Base-by-base conservation (phyloP, 2,797 vertebrate species). In the Percopsis omiscomaycus region DNA sequence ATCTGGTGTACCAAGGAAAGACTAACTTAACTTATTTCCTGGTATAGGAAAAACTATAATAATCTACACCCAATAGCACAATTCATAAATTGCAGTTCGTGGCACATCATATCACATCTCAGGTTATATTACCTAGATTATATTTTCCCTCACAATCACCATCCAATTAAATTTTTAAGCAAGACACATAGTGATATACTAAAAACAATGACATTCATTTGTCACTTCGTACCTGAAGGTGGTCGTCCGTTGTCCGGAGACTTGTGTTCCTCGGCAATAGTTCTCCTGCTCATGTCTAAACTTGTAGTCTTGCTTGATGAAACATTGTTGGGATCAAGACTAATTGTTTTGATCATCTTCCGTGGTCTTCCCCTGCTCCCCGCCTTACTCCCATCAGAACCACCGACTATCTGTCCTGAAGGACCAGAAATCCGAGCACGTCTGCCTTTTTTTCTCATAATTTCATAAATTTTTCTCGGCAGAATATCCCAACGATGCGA, bases 391-490 rank as follows among this genome's bases (percentile, higher is more conserved):
- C 69, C 2, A 42, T 44, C 29, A 64, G 3, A 0, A 28, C 61
- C 4, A 27, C 68, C 64, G 77, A 59, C 71, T 1, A 74, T 73
- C 46, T 76, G 84, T 47, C 14, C 59, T 0, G 84, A 66, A 2
- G 64, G 11, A 28, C 80, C 84, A 0, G 68, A 54, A 53, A 93
- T 87, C 69, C 85, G 91, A 0, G 84, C 84, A 22, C 89, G 88
- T 57, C 91, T 89, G 80, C 85, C 89, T 69, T 91, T 92, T 82
- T 92, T 94, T 92, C 93, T 94, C 86, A 89, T 89, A 8, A 5
- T 45, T n/a, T 4, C 69, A 64, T 22, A 22, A 62, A 9, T 27
- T 48, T n/a, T 66, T 28, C 14, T 54, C 9, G 69, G 74, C 60
- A 69, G 56, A 46, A 52, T 64, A 64, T 59, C 15, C 8, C 0